Evolutionary conservation across 1,140 invertebrate species (phyloP), one percentile per base, ranked within the genome.

Genomic region (Neodiprion fabricii): DNA sequence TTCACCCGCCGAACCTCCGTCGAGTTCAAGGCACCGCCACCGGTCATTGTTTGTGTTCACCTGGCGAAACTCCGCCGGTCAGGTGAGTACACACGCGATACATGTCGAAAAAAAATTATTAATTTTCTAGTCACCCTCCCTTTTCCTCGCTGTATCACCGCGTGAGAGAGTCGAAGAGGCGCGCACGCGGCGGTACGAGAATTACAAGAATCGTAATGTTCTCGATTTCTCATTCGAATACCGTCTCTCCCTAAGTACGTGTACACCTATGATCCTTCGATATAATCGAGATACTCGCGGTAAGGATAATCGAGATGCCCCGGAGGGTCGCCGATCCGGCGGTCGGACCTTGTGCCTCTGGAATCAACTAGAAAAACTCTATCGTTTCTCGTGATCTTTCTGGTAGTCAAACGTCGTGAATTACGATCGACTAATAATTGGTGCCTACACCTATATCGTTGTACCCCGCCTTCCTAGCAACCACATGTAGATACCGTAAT

Each of bases 41-140:
- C 28, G 53, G 11, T 77, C 77, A 86, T 86, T 86, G 85, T 86
- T 72, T 77, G 82, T 85, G 82, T 23, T 83, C 81, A 82, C 71
- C 47, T 70, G 77, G 79, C 84, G 84, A 80, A 80, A 85, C 82
- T 84, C 83, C 76, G 81, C 77, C 17, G 23, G 68, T 53, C 78
- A 74, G 80, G 80, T 80, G 80, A 80, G 80, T 80, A 78, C 76
- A 80, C 80, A 75, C 74, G 66, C 79, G 73, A 76, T 40, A 40
- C 2, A 40, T 40, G 28, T 40, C 28, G 28, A 40, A 40, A 40
- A 40, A 40, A 40, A 40, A 40, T 40, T 40, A 40, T 40, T 40
- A 40, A 40, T 1, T 40, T 40, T 40, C 28, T 40, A 40, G 28
- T 40, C 28, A 40, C 28, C 28, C 28, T 40, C 28, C 28, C 28